Base-by-base conservation (phyloP, 2,797 vertebrate genomes). In the Premnoplex brunnescens region DNA sequence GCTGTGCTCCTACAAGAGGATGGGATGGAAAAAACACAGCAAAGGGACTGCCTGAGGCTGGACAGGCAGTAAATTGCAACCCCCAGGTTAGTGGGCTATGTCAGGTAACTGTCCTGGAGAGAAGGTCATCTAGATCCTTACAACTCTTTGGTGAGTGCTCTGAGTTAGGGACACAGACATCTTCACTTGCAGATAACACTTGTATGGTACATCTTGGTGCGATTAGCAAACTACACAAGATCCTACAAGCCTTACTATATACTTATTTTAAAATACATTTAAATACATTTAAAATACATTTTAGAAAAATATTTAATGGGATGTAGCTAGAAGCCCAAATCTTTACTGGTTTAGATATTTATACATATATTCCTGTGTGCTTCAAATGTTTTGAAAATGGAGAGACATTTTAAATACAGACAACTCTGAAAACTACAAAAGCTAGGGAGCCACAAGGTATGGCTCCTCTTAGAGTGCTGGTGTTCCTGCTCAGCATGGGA, bases 281-380 rank as follows among this genome's bases (percentile, higher is more conserved):
- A n/a, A n/a, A n/a, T n/a, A n/a, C n/a, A n/a, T 73, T 79, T 26
- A 52, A 74, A 71, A 62, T 7, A 46, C 1, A 21, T 30, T n/a
- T n/a, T n/a, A n/a, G n/a, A 64, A 10, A 15, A n/a, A 30, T 6
- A 54, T 23, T 13, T n/a, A 22, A 34, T 1, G 0, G 2, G 16
- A n/a, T 59, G 4, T 56, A 78, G 41, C 27, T 51, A 39, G 30
- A 81, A 68, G 3, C 5, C 73, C 27, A 63, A 30, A 46, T 48
- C 17, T 39, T 82, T 72, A 19, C 21, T 64, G 10, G 16, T 72
- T 55, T 77, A 52, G 20, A 63, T 46, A 36, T n/a, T 46, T 56
- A 72, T 39, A 43, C 10, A 55, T 4, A 5, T 6, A 63, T 46
- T 86, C 26, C n/a, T 63, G 9, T 54, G n/a, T 24, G n/a, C 12